phyloP scores from a whole-genome alignment of 1,140 invertebrate genomes.

The Drosophila willistoni region DNA sequence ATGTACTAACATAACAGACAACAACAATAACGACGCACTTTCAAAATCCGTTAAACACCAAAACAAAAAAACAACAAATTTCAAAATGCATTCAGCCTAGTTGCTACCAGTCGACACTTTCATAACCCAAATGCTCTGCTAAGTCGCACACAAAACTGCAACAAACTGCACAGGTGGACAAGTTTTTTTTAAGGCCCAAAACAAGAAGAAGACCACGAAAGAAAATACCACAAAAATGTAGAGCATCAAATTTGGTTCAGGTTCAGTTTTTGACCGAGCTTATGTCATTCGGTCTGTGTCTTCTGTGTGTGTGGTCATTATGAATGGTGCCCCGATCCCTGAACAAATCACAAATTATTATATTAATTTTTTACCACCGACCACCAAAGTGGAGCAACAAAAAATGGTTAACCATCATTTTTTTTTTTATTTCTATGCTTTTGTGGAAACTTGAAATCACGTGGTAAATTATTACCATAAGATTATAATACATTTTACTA shows the following conservation, averaged over 20 bases:
- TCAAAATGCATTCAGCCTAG: slow-evolving; percentile 14
- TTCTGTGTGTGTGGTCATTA: slow-evolving; percentile 6
- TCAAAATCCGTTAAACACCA: slow-evolving; percentile 10
- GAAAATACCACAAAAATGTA: slow-evolving; percentile 16
- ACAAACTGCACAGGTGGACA: slow-evolving; percentile 24
- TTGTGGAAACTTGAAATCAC: background rate
- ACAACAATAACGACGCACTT: slow-evolving; percentile 13
- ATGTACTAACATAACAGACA: background rate
- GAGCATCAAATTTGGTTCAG: slow-evolving; percentile 23
- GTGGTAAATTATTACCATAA: slow-evolving; percentile 9
- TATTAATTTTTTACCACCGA: slow-evolving; percentile 13
- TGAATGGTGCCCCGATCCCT: background rate
- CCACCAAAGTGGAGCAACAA: slow-evolving; percentile 15
- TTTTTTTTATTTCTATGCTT: background rate
- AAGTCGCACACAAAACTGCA: slow-evolving; percentile 12
- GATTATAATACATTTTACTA: slow-evolving; percentile 4
- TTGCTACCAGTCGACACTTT: slow-evolving; percentile 4
- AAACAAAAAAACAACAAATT: slow-evolving; percentile 7
- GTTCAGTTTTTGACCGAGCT: slow-evolving; percentile 6
- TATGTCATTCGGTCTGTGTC: slow-evolving; percentile 6
- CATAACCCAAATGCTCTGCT: slow-evolving; percentile 1
- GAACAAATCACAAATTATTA: slow-evolving; percentile 18
- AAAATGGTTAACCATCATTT: slow-evolving; percentile 1
- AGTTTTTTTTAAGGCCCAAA: slow-evolving; percentile 14
- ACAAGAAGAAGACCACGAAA: slow-evolving; percentile 13